Conservation (phyloP, 2,113 vertebrate species). For the Myrmophylax atrothorax region DNA sequence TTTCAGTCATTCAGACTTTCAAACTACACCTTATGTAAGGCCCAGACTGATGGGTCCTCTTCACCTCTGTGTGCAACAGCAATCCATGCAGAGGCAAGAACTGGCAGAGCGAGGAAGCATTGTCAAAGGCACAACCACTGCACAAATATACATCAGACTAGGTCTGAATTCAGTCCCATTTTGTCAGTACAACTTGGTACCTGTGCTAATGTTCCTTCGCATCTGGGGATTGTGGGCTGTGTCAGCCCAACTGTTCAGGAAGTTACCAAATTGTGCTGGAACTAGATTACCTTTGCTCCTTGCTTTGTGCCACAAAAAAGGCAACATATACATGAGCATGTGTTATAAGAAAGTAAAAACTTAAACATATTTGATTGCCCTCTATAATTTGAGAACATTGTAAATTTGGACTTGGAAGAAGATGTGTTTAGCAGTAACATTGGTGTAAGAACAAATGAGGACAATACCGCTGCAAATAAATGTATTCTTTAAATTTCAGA, state of each 20-base stretch:
- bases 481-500: background rate
- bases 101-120: background rate
- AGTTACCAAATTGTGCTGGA: background rate
- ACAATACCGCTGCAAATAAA: background rate
- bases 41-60: no score
- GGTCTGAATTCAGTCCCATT: background rate
- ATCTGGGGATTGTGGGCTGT: background rate
- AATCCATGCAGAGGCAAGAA: background rate
- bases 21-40: background rate
- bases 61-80: fast-evolving
- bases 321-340: fast-evolving
- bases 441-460: background rate
- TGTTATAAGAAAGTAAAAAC: background rate
- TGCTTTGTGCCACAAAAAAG: background rate
- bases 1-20: background rate
- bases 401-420: background rate
- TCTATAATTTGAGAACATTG: background rate
- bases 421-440: background rate
- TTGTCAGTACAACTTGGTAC: background rate
- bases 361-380: background rate
- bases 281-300: background rate
- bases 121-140: background rate
- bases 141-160: background rate
- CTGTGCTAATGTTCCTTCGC: background rate
- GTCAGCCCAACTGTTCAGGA: background rate